Base-by-base conservation (phyloP, 2,113 vertebrate genomes). In the Raja brachyura region DNA sequence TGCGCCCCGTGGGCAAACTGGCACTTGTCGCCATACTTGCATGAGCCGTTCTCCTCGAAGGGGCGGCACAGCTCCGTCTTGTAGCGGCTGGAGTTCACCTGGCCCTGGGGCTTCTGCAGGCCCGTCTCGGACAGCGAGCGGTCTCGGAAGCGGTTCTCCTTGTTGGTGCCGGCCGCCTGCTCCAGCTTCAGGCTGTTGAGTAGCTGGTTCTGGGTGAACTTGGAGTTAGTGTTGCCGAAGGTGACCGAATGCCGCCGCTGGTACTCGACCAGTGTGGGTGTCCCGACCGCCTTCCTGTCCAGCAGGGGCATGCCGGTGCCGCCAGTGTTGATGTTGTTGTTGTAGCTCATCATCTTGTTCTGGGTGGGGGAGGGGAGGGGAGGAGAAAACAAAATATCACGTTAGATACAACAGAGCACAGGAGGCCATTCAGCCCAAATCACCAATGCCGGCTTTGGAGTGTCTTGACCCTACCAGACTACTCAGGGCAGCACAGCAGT, bases 1-100 rank as follows among this genome's bases (percentile, higher is more conserved):
- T 99, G 98, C 96, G 98, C 97, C 93, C 98, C 98, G 3, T 99
- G 98, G 54, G 98, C 98, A 81, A 99, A 99, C 97, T 99, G 98
- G 96, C 98, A 99, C 95, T 99, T 99, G 96, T 99, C 98, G 3
- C 98, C 98, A 0, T 99, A 99, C 95, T 99, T 99, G 97, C 98
- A 99, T 90, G 97, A 96, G 0, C 98, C 98, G 4, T 98, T 99
- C 96, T 99, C 98, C 96, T 99, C 98, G 7, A 99, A 99, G 93
- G 98, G 98, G 93, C 98, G 97, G 96, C 98, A 99, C 94, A 99
- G 96, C 97, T 99, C 98, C 0, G 98, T 99, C 96, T 99, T 99
- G 96, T 99, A 99, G 95, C 98, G 98, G 96, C 98, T 99, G 90
- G 98, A 99, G 96, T 99, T 99, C 94, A 98, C 98, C 95, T 98